These are phyloP conservation scores for Cantharis nigra DNA, from an alignment of 2,888 invertebrate genomes.

Conservation along the genomic window DNA sequence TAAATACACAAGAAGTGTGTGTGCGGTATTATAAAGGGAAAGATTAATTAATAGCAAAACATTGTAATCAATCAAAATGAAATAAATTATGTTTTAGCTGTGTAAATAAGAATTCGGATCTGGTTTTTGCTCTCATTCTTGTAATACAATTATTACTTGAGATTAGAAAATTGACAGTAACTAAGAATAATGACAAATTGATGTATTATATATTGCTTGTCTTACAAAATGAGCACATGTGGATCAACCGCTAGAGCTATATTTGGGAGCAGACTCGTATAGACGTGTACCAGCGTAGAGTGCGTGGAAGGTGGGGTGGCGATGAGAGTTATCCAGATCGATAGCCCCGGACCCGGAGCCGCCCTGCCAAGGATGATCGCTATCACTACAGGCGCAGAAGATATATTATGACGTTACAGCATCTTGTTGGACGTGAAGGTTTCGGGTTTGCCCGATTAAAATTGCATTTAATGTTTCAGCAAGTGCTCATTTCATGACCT, in stretches of 20 bases:
- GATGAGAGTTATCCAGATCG: conserved; percentile 33
- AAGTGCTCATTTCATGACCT: neutral
- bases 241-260: conserved; percentile 20
- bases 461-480: neutral
- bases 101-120: neutral
- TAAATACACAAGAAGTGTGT: neutral
- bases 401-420: conserved; percentile 39
- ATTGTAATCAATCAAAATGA: neutral
- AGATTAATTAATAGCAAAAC: neutral
- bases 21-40: neutral
- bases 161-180: conserved; percentile 9
- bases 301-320: conserved; percentile 33
- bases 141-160: neutral
- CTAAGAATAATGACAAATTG: conserved; percentile 18
- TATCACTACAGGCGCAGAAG: conserved; percentile 41
- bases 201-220: conserved; percentile 16
- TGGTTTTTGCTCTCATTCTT: neutral
- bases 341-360: conserved; percentile 35
- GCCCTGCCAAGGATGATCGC: conserved; percentile 40
- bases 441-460: neutral
- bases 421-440: conserved; percentile 17
- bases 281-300: conserved; percentile 10
- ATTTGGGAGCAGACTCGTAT: conserved; percentile 10
- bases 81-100: neutral
- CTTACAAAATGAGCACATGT: conserved; percentile 19